Evolutionary conservation across 2,113 vertebrate species (phyloP), one percentile per base, ranked within the genome.

Genomic region (Meleagris gallopavo): DNA sequence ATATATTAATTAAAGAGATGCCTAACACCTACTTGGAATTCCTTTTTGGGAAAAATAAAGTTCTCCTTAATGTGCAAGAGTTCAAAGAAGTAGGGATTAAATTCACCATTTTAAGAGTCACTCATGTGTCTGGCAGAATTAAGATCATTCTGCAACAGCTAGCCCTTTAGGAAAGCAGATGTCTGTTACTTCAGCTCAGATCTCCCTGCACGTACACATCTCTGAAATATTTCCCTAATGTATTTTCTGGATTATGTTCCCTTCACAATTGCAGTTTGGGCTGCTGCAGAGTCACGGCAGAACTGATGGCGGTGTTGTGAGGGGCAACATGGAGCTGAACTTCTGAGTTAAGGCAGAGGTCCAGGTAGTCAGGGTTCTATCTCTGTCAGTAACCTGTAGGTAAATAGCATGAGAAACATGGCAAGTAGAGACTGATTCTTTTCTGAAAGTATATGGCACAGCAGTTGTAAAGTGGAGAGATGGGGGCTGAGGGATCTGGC

Each of bases 1-100:
- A 55, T 71, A 18, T 83, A 88, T 94, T 89, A 95, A 92, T 92
- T 95, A 95, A 94, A 97, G 55, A 76, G 85, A 70, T 60, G 20
- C 29, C 15, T 60, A 85, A 82, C 46, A 83, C 34, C 64, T 77
- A n/a, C 34, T 74, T 86, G 67, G 32, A 86, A 93, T 89, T 92
- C 38, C 55, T 80, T 54, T 83, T 50, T 66, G 74, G 6, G n/a
- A 67, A 57, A 64, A 83, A 71, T 25, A 17, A 34, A 8, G 10
- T 78, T 88, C 50, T 61, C 13, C n/a, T 64, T 80, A 80, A 79
- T 11, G 19, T 50, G 40, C 25, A 80, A 61, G 65, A 80, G 15
- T 91, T 92, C 50, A 70, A 60, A 85, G 82, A 85, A 89, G 32
- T 48, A 19, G 41, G 17, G 41, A 87, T 92, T 73, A 85, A 79